Evolutionary conservation across 2,113 vertebrate species (phyloP).

Genomic region (Orcinus orca): DNA sequence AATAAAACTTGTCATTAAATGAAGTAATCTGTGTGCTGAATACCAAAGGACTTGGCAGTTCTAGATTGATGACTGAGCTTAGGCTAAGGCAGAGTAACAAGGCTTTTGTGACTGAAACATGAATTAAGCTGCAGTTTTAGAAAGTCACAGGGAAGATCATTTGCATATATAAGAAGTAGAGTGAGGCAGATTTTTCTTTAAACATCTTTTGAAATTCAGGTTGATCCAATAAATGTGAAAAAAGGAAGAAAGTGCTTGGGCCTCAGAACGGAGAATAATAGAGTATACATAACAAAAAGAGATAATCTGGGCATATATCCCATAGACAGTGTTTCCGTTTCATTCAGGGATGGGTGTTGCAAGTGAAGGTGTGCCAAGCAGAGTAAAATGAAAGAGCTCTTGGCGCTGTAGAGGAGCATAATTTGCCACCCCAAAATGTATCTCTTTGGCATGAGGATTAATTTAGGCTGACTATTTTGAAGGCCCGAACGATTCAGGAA

Average conservation of each 20-base stretch:
- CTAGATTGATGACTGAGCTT: background rate
- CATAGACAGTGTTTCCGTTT: conserved; percentile 26
- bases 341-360: background rate
- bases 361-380: background rate
- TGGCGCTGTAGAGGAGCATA: background rate
- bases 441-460: too few relatives aligned
- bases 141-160: conserved; percentile 11
- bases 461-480: background rate
- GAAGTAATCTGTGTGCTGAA: conserved; percentile 40
- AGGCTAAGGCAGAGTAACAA: background rate
- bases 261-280: conserved; percentile 21
- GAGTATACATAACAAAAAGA: background rate
- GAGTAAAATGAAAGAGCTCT: background rate
- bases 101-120: conserved; percentile 42
- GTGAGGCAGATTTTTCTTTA: background rate
- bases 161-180: conserved; percentile 41
- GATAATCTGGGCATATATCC: background rate
- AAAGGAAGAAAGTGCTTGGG: background rate
- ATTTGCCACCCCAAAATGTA: too few relatives aligned
- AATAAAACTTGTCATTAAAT: conserved; percentile 62
- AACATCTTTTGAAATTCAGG: conserved; percentile 19
- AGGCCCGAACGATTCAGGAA: background rate
- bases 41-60: conserved; percentile 41
- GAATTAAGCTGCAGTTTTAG: conserved; percentile 39
- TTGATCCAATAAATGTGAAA: conserved; percentile 20